Conservation (phyloP, 1,140 invertebrate genomes). For the Drosophila funebris region DNA sequence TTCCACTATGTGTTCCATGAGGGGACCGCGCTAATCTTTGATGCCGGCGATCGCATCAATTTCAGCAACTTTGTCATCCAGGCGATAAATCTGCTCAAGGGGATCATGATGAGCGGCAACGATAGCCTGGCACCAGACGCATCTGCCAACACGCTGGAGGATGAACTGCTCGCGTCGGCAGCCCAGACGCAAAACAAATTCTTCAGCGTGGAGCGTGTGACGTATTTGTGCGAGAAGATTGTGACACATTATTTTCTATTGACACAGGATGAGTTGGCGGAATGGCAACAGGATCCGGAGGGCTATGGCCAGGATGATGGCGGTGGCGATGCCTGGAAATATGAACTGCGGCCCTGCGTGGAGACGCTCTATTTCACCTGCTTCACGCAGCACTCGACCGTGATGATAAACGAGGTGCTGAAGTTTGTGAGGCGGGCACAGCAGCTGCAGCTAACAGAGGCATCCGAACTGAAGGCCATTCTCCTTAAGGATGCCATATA, state of each 20-base stretch:
- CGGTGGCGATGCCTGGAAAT: conserved; percentile 96
- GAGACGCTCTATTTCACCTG: conserved; percentile 93
- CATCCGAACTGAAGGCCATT: conserved; percentile 89
- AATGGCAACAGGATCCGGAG: conserved; percentile 96
- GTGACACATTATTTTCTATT: conserved; percentile 95
- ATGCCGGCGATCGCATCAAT: conserved; percentile 91
- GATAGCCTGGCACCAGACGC: conserved; percentile 74
- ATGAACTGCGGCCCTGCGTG: conserved; percentile 93
- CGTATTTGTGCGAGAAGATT: conserved; percentile 92
- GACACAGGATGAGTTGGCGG: conserved; percentile 91
- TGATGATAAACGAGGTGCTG: conserved; percentile 90
- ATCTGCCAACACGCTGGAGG: conserved; percentile 35
- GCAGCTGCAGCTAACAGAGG: conserved; percentile 86
- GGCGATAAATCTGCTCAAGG: conserved; percentile 93
- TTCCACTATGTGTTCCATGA: conserved; percentile 94
- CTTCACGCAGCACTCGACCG: conserved; percentile 91
- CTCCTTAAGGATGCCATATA: conserved; percentile 97
- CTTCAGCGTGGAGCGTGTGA: conserved; percentile 88
- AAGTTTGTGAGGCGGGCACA: conserved; percentile 88
- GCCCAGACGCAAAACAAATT: conserved; percentile 85
- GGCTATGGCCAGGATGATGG: conserved; percentile 94
- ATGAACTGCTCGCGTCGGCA: conserved; percentile 74
- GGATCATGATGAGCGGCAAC: conserved; percentile 88
- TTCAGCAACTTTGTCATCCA: conserved; percentile 69
- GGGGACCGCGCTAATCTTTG: conserved; percentile 82